Conservation (phyloP, 1,140 invertebrate species). For the Eriocheir sinensis region DNA sequence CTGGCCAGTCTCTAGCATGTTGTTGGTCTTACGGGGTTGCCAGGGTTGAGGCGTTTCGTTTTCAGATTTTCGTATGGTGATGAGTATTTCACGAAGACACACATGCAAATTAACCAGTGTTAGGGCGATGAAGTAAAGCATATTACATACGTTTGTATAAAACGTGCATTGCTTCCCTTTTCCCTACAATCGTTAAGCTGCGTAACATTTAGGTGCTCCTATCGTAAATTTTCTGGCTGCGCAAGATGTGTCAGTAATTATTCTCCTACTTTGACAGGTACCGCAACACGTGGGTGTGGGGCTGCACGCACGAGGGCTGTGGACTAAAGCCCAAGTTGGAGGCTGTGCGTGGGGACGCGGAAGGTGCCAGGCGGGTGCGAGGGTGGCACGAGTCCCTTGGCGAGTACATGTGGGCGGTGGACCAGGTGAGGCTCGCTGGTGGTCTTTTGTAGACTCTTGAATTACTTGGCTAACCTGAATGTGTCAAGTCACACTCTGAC, state of each 20-base stretch:
- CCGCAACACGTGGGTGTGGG: conserved; percentile 82
- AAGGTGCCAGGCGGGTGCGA: conserved; percentile 33
- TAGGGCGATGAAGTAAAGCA: no score
- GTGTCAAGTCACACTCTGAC: no score
- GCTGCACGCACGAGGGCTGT: conserved; percentile 80
- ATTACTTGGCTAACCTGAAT: background rate
- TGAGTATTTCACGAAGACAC: no score
- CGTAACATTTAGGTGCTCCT: background rate
- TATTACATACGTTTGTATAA: no score
- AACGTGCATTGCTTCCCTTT: no score
- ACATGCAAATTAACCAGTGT: no score
- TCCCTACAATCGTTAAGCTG: no score
- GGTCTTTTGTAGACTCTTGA: background rate
- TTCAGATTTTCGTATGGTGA: no score
- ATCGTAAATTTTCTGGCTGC: background rate
- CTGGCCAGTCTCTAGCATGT: no score
- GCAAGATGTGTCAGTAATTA: no score
- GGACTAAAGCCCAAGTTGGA: conserved; percentile 79
- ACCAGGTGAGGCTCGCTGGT: conserved; percentile 19
- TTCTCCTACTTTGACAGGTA: conserved; percentile 81
- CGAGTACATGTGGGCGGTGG: conserved; percentile 66
- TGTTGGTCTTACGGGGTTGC: no score
- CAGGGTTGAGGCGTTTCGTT: no score
- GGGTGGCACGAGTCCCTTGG: conserved; percentile 77
- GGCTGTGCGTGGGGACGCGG: background rate